Base-by-base conservation (phyloP, 2,797 vertebrate genomes). In the Anguilla marmorata region DNA sequence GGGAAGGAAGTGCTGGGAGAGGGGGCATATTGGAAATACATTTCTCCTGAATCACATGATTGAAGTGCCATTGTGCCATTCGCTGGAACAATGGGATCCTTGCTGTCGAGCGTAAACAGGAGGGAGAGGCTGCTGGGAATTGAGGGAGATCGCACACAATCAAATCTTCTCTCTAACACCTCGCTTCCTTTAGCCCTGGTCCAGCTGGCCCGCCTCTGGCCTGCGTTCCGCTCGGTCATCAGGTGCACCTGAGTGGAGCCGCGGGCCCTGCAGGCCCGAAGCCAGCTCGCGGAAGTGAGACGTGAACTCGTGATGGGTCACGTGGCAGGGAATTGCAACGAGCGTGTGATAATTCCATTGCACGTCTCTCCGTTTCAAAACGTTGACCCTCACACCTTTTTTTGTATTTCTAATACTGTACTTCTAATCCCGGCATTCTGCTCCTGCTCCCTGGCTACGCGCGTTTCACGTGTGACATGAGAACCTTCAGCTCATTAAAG, bases 11-110 rank as follows among this genome's bases (percentile, higher is more conserved):
- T 84, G 82, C 6, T 56, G n/a, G 45, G 14, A 84, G 82, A 56
- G 7, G 82, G 50, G 30, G 56, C 16, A 9, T 85, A 11, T 60
- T 85, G 84, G 27, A 85, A 56, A 58, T 56, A 21, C 50, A 60
- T 87, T 89, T 89, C 84, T 72, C 85, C 89, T 90, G 90, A 91
- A 90, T 92, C 87, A 90, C 60, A 84, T 11, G 58, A 85, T 89
- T 89, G 86, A 90, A 88, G 82, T 90, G 87, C 72, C 89, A 87
- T 87, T 85, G 88, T 79, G 88, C 87, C 86, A 88, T 90, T 88
- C 58, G 45, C 37, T 84, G 66, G 87, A 90, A 91, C 88, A 91
- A 90, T 90, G 21, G 87, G 45, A 76, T 85, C 45, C 33, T n/a
- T 24, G 24, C 41, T 63, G 56, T 56, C n/a, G 54, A 69, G 19